Percentiles rank a stretch among this genome's conserved stretches.
These are phyloP conservation scores for Microcebus griseorufus DNA, from an alignment of 2,113 vertebrate species.

Conservation along the genomic window DNA sequence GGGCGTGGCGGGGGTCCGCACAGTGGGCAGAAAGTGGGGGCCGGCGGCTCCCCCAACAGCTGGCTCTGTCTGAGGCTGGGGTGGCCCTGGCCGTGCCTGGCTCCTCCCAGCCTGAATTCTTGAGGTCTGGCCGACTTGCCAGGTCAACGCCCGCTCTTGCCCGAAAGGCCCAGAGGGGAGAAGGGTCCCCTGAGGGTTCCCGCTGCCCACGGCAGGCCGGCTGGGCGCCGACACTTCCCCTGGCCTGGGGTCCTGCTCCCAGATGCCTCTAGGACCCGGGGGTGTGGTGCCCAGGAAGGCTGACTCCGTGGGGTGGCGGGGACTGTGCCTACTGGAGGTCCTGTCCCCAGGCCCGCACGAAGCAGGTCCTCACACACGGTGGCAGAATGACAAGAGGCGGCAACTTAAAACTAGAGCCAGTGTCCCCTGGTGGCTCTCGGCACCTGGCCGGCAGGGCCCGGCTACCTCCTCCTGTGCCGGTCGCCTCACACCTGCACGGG, in stretches of 20 bases:
- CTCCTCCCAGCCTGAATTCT: too few species aligned
- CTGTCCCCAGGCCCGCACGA: not conserved
- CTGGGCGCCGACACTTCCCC: too few species aligned
- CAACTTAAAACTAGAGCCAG: fast-evolving
- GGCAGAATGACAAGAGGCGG: not conserved
- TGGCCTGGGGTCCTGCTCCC: not conserved
- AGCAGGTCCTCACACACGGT: not conserved
- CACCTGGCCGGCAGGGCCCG: not conserved
- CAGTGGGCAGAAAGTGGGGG: too few species aligned
- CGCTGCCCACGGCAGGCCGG: not conserved
- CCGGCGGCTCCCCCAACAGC: too few species aligned
- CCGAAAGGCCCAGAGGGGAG: not conserved
- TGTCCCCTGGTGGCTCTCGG: not conserved
- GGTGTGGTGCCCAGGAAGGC: not conserved
- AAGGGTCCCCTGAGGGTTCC: not conserved
- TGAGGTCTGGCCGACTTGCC: not conserved
- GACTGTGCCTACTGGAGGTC: not conserved
- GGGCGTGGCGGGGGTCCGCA: too few species aligned
- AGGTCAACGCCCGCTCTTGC: not conserved
- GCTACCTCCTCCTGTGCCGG: not conserved
- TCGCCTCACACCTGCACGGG: not conserved
- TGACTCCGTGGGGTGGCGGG: not conserved
- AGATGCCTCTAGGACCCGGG: not conserved
- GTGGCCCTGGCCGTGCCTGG: too few species aligned
- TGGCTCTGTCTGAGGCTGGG: not conserved